A percentile compares a stretch with the other conserved stretches of the same genome.
Evolutionary conservation across 2,888 invertebrate species (phyloP).

Genomic region (Drosophila differens): DNA sequence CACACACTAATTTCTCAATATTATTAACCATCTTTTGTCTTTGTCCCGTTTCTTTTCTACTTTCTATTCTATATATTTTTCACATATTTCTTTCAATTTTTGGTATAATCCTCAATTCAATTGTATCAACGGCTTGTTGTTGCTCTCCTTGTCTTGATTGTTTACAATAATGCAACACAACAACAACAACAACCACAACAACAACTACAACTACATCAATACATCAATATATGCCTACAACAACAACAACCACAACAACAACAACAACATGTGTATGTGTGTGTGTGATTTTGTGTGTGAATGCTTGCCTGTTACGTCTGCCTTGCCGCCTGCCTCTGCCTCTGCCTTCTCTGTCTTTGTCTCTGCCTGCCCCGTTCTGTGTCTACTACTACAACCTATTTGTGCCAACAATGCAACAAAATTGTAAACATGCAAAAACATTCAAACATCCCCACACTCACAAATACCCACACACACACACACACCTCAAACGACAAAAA

Average conservation of each 20-base stretch:
- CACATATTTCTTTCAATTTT: conserved; percentile 54
- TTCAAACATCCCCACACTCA: conserved; percentile 14
- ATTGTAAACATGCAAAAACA: conserved; percentile 52
- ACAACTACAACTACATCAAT: conserved; percentile 11
- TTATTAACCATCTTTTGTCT: conserved; percentile 71
- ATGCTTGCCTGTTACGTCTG: conserved; percentile 59
- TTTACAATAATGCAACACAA: conserved; percentile 57
- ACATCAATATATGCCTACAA: conserved; percentile 38
- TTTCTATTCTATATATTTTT: conserved; percentile 36
- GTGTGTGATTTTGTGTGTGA: conserved; percentile 36
- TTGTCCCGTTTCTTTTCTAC: conserved; percentile 75
- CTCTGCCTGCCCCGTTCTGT: conserved; percentile 64
- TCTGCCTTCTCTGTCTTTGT: conserved; percentile 42
- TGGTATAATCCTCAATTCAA: conserved; percentile 48
- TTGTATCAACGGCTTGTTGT: conserved; percentile 73
- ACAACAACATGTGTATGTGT: conserved; percentile 23
- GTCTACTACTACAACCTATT: conserved; percentile 37
- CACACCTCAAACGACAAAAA: conserved; percentile 23
- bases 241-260: conserved; percentile 33
- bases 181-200: conserved; percentile 45
- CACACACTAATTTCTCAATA: conserved; percentile 40
- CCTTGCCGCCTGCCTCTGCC: conserved; percentile 41
- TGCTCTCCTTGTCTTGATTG: conserved; percentile 75
- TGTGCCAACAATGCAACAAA: conserved; percentile 43
- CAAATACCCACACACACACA: conserved; percentile 26